phyloP scores from a whole-genome alignment of 1,140 invertebrate genomes.

The Macrobrachium nipponense region DNA sequence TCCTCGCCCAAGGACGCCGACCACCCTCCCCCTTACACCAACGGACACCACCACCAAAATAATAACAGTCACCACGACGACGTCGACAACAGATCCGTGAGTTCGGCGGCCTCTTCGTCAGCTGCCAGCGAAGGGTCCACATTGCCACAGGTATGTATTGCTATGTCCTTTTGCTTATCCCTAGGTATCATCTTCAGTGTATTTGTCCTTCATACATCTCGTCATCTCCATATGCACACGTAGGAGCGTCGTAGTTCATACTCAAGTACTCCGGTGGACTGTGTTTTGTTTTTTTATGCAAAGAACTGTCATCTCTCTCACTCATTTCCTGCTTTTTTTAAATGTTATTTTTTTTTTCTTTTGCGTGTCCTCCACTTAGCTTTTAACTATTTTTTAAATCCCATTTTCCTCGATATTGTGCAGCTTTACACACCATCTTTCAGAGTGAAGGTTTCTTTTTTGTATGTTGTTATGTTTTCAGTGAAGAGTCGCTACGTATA shows the following conservation, averaged over 20 bases:
- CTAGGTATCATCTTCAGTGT: not conserved
- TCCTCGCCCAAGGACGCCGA: not conserved
- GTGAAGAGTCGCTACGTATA: no score
- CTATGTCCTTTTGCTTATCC: not conserved
- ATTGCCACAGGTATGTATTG: slow-evolving; percentile 42
- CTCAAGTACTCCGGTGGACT: not conserved
- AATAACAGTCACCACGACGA: not conserved
- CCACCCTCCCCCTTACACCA: not conserved
- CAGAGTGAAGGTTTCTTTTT: no score
- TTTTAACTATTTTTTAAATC: not conserved
- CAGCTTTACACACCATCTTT: not conserved
- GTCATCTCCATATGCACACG: not conserved
- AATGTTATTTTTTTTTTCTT: no score
- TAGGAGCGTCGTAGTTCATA: not conserved
- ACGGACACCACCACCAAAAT: slow-evolving; percentile 19
- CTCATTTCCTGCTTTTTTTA: not conserved
- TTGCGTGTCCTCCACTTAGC: not conserved
- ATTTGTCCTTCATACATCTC: not conserved
- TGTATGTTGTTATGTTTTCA: no score
- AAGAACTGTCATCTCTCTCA: not conserved
- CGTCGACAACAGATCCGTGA: slow-evolving; percentile 37
- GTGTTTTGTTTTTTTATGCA: not conserved
- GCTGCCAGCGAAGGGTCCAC: slow-evolving; percentile 45
- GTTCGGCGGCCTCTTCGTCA: slow-evolving; percentile 42
- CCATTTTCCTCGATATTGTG: not conserved